Evolutionary conservation across 2,113 vertebrate species (phyloP).

Genomic region (Heloderma charlesbogerti): DNA sequence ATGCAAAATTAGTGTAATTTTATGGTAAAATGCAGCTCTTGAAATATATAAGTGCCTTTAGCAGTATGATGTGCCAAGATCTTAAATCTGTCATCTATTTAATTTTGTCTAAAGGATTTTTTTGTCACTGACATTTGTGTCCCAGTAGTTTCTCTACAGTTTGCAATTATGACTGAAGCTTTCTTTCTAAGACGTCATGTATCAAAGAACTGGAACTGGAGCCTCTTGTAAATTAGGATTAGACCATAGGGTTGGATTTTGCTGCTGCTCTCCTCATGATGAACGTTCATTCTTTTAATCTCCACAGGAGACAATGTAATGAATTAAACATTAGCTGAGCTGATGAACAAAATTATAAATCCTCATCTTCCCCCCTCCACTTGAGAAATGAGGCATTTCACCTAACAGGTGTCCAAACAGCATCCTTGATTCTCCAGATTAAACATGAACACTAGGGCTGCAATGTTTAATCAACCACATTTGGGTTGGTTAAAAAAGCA

Average conservation of each 20-base stretch:
- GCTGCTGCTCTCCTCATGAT: slow-evolving; percentile 44
- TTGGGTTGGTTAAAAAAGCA: slow-evolving; percentile 34
- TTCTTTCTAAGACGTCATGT: slow-evolving; percentile 34
- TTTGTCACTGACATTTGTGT: slow-evolving; percentile 18
- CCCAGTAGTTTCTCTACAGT: slow-evolving; percentile 19
- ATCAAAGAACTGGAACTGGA: slow-evolving; percentile 23
- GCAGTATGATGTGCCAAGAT: slow-evolving; percentile 33
- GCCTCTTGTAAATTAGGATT: slow-evolving; percentile 46
- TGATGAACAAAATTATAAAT: slow-evolving; percentile 50
- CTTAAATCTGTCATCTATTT: slow-evolving; percentile 45
- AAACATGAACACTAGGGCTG: slow-evolving; percentile 31
- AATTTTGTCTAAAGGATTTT: slow-evolving; percentile 62
- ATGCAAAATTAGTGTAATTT: slow-evolving; percentile 27
- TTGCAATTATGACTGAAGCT: slow-evolving; percentile 7
- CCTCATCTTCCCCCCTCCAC: slow-evolving; percentile 2
- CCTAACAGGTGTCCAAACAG: slow-evolving; percentile 45
- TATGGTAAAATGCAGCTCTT: slow-evolving; percentile 11
- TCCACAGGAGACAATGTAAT: slow-evolving; percentile 42
- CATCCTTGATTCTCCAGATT: slow-evolving; percentile 18
- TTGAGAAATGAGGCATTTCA: slow-evolving; percentile 43
- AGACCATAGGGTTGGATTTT: slow-evolving; percentile 33
- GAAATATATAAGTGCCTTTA: slow-evolving; percentile 44
- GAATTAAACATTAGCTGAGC: slow-evolving; percentile 62
- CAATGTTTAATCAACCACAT: neutral
- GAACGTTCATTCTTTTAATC: slow-evolving; percentile 61